Evolutionary conservation across 1,140 invertebrate genomes (phyloP).

Genomic region (Orius laevigatus): DNA sequence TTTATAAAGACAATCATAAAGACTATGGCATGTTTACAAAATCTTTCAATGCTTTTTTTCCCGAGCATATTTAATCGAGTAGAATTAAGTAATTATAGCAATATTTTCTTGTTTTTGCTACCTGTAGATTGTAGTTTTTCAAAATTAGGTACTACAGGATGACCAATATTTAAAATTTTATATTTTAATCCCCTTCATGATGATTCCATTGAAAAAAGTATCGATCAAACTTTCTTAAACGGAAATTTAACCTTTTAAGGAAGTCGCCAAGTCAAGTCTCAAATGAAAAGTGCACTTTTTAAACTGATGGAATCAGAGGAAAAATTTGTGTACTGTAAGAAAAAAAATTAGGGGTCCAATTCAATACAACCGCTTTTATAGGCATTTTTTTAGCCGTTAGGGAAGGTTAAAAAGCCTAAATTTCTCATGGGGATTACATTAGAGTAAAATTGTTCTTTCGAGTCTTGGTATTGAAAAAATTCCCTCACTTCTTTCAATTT

Average conservation of each 20-base stretch:
- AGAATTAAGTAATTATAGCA: constrained; percentile 1
- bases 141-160: neutral
- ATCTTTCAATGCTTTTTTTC: neutral
- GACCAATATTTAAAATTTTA: neutral
- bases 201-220: neutral
- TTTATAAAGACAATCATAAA: neutral
- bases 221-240: neutral
- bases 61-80: neutral
- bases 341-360: neutral
- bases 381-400: neutral
- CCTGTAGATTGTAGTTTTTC: neutral
- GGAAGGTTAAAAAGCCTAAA: constrained; percentile 1
- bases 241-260: neutral
- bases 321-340: neutral
- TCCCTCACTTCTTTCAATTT: no score
- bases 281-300: constrained; percentile 4
- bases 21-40: neutral
- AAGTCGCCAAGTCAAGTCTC: neutral
- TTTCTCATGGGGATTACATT: constrained; percentile 6
- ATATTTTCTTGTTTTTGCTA: neutral
- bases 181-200: neutral
- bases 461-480: no score
- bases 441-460: neutral
- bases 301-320: constrained; percentile 6
- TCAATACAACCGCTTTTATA: neutral